phyloP scores from a whole-genome alignment of 2,888 invertebrate genomes.

The Lymantria dispar region DNA sequence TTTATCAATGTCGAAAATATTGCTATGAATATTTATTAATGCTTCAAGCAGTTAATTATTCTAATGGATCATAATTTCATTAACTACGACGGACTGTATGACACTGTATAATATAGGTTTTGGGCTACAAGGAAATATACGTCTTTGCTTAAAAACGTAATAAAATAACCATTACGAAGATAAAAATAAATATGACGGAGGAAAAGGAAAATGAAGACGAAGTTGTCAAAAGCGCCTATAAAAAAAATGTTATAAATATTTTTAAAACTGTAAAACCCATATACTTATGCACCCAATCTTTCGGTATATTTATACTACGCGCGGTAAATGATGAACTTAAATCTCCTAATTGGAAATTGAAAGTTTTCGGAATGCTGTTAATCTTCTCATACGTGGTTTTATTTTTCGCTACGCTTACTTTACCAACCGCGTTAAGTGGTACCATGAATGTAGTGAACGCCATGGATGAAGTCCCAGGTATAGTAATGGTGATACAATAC shows the following conservation, averaged over 20 bases:
- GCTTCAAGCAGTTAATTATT: constrained; percentile 22
- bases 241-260: constrained; percentile 23
- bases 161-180: neutral
- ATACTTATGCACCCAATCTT: constrained; percentile 37
- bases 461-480: constrained; percentile 36
- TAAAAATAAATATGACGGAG: constrained; percentile 10
- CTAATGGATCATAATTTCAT: constrained; percentile 20
- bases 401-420: constrained; percentile 18
- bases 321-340: constrained; percentile 29
- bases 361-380: constrained; percentile 30
- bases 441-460: constrained; percentile 24
- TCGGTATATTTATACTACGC: constrained; percentile 50
- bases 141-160: neutral
- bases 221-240: constrained; percentile 7
- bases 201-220: constrained; percentile 11
- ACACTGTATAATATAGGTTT: neutral
- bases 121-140: constrained; percentile 1
- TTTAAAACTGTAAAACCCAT: constrained; percentile 36
- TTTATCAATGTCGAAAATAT: neutral
- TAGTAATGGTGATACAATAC: constrained; percentile 43
- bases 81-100: neutral
- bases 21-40: neutral
- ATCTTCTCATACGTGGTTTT: constrained; percentile 20
- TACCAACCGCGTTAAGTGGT: constrained; percentile 17
- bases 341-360: constrained; percentile 36